Conservation (phyloP, 2,797 vertebrate genomes). For the Miichthys miiuy region DNA sequence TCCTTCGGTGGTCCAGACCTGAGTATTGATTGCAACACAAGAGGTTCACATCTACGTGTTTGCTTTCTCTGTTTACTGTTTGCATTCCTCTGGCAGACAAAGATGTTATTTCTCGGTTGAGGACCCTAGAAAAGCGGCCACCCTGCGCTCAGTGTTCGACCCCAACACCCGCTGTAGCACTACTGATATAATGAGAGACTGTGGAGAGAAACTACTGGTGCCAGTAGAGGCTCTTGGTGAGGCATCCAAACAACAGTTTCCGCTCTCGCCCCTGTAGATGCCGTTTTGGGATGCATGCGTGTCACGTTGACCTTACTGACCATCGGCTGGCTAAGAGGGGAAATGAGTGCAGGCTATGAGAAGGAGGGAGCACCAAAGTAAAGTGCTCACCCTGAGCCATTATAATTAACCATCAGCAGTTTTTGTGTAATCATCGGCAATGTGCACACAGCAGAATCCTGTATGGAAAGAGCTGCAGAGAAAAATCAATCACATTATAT, state of each 20-base stretch:
- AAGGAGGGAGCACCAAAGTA: constrained; percentile 78
- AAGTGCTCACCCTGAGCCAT: constrained; percentile 83
- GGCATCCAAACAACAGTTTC: constrained; percentile 68
- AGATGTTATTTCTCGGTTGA: constrained; percentile 78
- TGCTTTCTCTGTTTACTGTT: constrained; percentile 81
- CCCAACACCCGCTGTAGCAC: constrained; percentile 58
- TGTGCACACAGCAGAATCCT: constrained; percentile 71
- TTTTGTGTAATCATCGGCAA: constrained; percentile 85
- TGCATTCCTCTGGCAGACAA: constrained; percentile 77
- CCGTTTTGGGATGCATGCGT: constrained; percentile 69
- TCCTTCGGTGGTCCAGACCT: constrained; percentile 52
- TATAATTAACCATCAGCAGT: constrained; percentile 86
- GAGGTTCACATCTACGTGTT: constrained; percentile 75
- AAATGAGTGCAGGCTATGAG: constrained; percentile 73
- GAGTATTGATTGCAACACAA: constrained; percentile 71
- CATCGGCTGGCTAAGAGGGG: constrained; percentile 77
- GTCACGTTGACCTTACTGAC: constrained; percentile 79
- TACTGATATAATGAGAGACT: constrained; percentile 75
- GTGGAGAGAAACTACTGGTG: constrained; percentile 65
- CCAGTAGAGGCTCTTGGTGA: constrained; percentile 73
- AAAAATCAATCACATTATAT: constrained; percentile 86
- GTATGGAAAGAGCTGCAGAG: constrained; percentile 78
- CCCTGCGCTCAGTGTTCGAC: constrained; percentile 66
- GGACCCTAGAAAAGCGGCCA: constrained; percentile 75
- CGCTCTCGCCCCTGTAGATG: constrained; percentile 63